Evolutionary conservation across 2,888 invertebrate species (phyloP).

Genomic region (Acholoe squamosa): DNA sequence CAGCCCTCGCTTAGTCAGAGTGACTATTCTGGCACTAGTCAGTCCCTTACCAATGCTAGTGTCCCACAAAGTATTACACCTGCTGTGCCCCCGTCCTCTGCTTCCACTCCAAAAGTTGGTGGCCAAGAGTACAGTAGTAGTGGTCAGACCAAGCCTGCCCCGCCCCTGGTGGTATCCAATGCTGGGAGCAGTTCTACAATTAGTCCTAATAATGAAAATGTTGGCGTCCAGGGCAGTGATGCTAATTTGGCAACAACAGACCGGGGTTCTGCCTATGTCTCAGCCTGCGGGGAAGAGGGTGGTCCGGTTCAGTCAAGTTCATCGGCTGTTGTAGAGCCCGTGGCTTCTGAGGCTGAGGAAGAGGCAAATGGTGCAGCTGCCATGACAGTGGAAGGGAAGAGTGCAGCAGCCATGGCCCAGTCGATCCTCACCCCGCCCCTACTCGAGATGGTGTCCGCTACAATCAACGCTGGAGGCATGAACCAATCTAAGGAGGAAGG

Average conservation of each 20-base stretch:
- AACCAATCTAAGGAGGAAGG: slow-evolving; percentile 65
- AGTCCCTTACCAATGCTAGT: slow-evolving; percentile 22
- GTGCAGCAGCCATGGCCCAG: neutral
- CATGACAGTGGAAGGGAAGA: neutral
- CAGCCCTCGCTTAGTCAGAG: neutral
- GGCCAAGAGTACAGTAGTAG: neutral
- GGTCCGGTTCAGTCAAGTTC: neutral
- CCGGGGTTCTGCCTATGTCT: neutral
- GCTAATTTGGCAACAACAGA: too few relatives aligned
- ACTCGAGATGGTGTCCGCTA: slow-evolving; percentile 69
- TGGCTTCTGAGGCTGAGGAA: neutral
- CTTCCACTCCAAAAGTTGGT: neutral
- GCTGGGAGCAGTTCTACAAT: neutral
- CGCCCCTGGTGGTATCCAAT: neutral
- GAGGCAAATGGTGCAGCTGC: slow-evolving; percentile 17
- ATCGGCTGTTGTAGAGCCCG: neutral
- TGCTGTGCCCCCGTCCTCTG: slow-evolving; percentile 28
- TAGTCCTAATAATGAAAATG: slow-evolving; percentile 61
- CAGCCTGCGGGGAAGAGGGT: neutral
- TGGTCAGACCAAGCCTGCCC: neutral
- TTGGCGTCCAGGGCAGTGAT: neutral
- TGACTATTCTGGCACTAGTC: slow-evolving; percentile 19
- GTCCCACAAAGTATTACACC: slow-evolving; percentile 49
- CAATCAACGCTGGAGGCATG: slow-evolving; percentile 65
- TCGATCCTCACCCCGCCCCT: slow-evolving; percentile 66